A percentile compares a stretch with the other conserved stretches of the same genome.
Evolutionary conservation across 2,888 invertebrate genomes (phyloP).

Genomic region (Tetrapedia diversipes): DNA sequence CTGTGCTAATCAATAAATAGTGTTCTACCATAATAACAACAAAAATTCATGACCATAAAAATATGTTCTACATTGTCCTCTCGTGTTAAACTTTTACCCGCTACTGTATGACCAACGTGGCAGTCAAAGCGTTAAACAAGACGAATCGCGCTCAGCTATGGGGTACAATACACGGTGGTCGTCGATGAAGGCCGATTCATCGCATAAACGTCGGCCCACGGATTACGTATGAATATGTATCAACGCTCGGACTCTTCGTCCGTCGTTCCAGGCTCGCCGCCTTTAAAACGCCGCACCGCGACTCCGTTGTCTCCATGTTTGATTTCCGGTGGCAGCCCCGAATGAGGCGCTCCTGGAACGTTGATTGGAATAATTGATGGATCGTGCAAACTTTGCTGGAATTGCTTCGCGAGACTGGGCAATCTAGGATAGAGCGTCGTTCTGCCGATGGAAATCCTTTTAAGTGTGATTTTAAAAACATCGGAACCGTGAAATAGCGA

Average conservation of each 20-base stretch:
- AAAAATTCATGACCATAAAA: no score
- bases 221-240: conserved; percentile 56
- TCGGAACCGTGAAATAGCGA: neutral
- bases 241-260: conserved; percentile 45
- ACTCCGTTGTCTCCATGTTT: conserved; percentile 2
- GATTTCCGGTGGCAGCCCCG: conserved; percentile 2
- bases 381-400: neutral
- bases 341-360: conserved; percentile 12
- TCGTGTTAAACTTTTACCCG: no score
- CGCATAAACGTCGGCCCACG: conserved; percentile 44
- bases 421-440: no score
- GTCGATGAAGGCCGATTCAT: conserved; percentile 56
- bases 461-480: neutral
- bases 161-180: no score
- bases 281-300: conserved; percentile 19
- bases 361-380: conserved; percentile 27
- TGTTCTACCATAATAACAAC: no score
- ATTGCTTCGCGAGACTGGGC: neutral
- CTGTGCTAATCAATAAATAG: no score
- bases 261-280: neutral
- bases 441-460: no score
- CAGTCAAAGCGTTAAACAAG: no score
- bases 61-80: no score
- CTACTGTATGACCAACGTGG: no score
- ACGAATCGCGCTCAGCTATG: conserved; percentile 41